phyloP scores from a whole-genome alignment of 1,140 invertebrate species.

The Cardiocondyla obscurior region DNA sequence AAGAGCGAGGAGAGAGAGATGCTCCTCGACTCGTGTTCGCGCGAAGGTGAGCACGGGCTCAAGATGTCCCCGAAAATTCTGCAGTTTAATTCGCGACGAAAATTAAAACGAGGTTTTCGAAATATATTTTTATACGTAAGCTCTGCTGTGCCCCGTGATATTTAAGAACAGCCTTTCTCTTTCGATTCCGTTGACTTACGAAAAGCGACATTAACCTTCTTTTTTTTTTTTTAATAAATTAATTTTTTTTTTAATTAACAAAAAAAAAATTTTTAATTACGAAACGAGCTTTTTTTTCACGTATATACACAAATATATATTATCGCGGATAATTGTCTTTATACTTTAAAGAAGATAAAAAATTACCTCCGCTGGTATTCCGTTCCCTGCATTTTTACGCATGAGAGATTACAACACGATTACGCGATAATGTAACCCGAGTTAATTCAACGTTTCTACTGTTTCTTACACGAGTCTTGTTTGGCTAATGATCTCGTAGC shows the following conservation, averaged over 20 bases:
- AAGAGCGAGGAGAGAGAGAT: not conserved
- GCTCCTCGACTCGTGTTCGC: constrained; percentile 8
- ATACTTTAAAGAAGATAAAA: no score
- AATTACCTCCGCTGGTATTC: not conserved
- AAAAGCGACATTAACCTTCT: not conserved
- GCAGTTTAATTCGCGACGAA: constrained; percentile 31
- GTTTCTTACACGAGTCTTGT: not conserved
- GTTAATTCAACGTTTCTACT: not conserved
- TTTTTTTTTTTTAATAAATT: not conserved
- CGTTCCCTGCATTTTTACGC: not conserved
- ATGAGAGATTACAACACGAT: not conserved
- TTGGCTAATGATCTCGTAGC: not conserved
- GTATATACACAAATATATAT: not conserved
- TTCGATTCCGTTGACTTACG: not conserved
- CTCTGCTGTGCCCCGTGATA: not conserved
- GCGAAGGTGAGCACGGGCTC: not conserved
- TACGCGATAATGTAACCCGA: not conserved
- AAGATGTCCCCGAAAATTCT: not conserved
- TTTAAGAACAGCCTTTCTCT: not conserved
- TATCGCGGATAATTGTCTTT: not conserved
- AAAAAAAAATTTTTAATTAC: not conserved
- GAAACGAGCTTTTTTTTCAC: not conserved
- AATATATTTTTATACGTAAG: not conserved
- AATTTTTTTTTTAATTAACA: not conserved
- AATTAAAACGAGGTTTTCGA: not conserved